Conservation (phyloP, 2,888 invertebrate species). For the Strigamia crassipes region DNA sequence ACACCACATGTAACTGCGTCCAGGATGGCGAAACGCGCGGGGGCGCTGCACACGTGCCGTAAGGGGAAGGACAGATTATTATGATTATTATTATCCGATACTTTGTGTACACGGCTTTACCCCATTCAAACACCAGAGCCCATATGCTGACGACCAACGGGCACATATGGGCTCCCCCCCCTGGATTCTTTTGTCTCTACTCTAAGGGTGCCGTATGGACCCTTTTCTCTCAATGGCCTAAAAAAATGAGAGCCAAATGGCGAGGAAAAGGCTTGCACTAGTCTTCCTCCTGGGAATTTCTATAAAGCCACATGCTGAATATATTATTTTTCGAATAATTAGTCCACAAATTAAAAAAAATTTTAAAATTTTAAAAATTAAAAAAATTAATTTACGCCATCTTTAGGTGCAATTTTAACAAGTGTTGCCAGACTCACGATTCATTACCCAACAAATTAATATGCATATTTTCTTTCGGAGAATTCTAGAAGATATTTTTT, state of each 20-base stretch:
- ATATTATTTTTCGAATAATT: neutral
- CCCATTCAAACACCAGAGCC: neutral
- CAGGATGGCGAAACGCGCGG: neutral
- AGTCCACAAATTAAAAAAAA: neutral
- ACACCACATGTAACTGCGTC: conserved; percentile 1
- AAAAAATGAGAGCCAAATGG: neutral
- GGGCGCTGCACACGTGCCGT: conserved; percentile 9
- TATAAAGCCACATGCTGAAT: neutral
- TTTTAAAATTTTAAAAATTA: neutral
- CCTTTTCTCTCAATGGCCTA: neutral
- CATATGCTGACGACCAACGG: conserved; percentile 26
- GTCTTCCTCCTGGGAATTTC: neutral
- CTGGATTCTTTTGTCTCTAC: neutral
- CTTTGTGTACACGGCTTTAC: conserved; percentile 22
- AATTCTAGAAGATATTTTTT: no score
- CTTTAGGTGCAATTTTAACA: no score
- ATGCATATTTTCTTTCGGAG: no score
- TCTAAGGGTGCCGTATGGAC: neutral
- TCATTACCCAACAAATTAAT: no score
- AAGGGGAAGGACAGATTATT: conserved; percentile 19
- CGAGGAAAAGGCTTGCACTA: neutral
- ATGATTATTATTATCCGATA: conserved; percentile 30
- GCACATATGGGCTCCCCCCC: neutral
- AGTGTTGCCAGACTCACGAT: no score
- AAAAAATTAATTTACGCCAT: neutral